These are phyloP conservation scores for Steinernema khuongi DNA, from an alignment of 1,140 invertebrate species.

Conservation along the genomic window DNA sequence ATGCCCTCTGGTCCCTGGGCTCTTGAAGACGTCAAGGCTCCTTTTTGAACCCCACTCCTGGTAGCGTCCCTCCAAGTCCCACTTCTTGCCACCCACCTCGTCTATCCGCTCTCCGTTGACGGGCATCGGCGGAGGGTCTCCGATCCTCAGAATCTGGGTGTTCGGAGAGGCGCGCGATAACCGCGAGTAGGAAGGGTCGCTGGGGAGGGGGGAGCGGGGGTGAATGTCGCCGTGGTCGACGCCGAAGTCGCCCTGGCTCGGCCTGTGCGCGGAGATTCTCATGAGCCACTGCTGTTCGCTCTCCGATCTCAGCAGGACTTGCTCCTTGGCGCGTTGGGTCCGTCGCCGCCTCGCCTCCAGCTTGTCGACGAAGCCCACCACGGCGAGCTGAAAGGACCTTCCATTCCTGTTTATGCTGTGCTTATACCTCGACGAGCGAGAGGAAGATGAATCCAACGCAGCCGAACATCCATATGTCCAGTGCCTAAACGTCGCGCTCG, in stretches of 20 bases:
- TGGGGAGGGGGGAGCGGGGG: background rate
- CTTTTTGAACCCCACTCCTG: background rate
- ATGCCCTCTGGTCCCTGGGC: no score
- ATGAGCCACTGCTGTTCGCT: conserved; percentile 49
- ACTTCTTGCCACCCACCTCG: conserved; percentile 41
- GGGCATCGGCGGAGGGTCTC: conserved; percentile 23
- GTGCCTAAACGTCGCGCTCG: conserved; percentile 35
- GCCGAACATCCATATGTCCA: conserved; percentile 58
- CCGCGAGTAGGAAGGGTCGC: conserved; percentile 9
- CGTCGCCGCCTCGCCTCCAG: conserved; percentile 48
- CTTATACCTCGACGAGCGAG: conserved; percentile 54
- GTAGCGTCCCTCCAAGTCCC: background rate
- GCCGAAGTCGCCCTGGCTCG: background rate
- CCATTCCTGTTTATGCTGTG: background rate
- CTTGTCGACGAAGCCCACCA: conserved; percentile 58
- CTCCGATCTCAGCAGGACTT: conserved; percentile 46
- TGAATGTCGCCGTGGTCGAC: background rate
- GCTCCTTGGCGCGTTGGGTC: conserved; percentile 40
- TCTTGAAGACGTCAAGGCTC: background rate
- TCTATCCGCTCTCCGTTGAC: conserved; percentile 54
- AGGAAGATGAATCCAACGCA: conserved; percentile 58
- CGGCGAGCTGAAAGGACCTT: conserved; percentile 42
- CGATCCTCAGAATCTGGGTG: background rate
- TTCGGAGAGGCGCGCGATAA: background rate
- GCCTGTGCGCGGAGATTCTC: conserved; percentile 24